Base-by-base conservation (phyloP, 2,888 invertebrate genomes). In the Argynnis bischoffii region DNA sequence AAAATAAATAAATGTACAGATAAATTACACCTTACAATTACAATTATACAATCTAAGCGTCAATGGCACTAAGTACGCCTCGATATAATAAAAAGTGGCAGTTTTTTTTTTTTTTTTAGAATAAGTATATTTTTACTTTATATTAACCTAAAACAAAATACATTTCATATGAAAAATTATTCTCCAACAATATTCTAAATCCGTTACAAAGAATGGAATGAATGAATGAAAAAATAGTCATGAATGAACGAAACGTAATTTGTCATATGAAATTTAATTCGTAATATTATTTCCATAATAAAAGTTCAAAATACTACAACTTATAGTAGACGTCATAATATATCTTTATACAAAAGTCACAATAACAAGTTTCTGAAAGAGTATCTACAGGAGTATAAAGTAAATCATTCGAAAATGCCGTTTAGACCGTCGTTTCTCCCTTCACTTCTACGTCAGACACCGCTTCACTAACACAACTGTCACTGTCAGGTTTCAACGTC, bases 381-480 rank as follows among this genome's bases (percentile, higher is more conserved):
- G n/a, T 47, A 59, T 59, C 26, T 59, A 59, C 57, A 59, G 6
- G n/a, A 48, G 57, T 59, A 59, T 59, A 70, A 65, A 63, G 65
- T 64, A 67, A 70, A 67, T 71, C 61, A 61, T 61, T 66, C 41
- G 55, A 59, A 57, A 59, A 59, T 48, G 16, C 41, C 35, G 11
- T 51, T 69, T 77, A 91, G 70, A 93, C 92, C 8, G 89, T 87
- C 16, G 92, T 92, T 72, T 91, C 92, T 0, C 86, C 91, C 77
- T 82, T 89, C 2, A 82, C 77, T 48, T 86, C 88, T 2, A 85
- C 81, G 64, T 90, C 91, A 0, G 91, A 91, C 41, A 90, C 81
- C 2, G 88, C 88, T 74, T 92, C 93, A 78, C 93, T 92, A 47
- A 92, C 90, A 81, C 91, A 90, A 81, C 91, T 90, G 80, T 91